Percentiles rank a stretch among this genome's conserved stretches.
These are phyloP conservation scores for Xenopus tropicalis DNA, from an alignment of 2,113 vertebrate species.

Conservation along the genomic window UCB_Xtro_10.0 CM004444.2:150929501-150930000, in stretches of 20 bases:
- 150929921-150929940: neutral
- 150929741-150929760: slow-evolving; percentile 48
- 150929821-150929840: neutral
- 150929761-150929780: neutral
- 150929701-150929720: slow-evolving; percentile 21
- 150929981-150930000: too few relatives aligned
- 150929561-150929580: slow-evolving; percentile 39
- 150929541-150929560: slow-evolving; percentile 30
- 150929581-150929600: slow-evolving; percentile 43
- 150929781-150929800: neutral
- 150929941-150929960: too few relatives aligned
- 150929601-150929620: slow-evolving; percentile 39
- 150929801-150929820: neutral
- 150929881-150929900: neutral
- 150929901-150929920: too few relatives aligned
- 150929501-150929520: neutral
- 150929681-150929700: slow-evolving; percentile 13
- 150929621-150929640: slow-evolving; percentile 51
- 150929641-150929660: slow-evolving; percentile 30
- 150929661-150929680: slow-evolving; percentile 43
- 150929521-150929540: slow-evolving; percentile 19
- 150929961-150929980: too few relatives aligned
- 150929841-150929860: neutral
- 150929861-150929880: neutral
- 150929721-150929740: slow-evolving; percentile 51